A percentile compares a stretch with the other conserved stretches of the same genome.
Conservation (phyloP, 2,797 vertebrate species). For the Crenuchus spilurus region DNA sequence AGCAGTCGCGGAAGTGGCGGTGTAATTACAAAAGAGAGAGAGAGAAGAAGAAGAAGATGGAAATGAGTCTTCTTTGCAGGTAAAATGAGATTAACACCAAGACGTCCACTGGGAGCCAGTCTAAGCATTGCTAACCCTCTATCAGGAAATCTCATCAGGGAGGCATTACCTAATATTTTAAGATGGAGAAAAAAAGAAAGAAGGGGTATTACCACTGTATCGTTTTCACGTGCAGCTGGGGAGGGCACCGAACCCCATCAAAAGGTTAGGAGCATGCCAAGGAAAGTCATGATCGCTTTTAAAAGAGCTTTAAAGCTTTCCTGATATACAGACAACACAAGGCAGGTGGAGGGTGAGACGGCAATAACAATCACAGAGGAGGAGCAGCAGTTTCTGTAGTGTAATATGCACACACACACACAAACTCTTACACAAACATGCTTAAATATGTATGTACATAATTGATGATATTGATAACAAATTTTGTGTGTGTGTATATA, state of each 20-base stretch:
- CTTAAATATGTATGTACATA: too few relatives aligned
- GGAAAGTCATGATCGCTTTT: background rate
- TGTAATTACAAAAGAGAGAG: slow-evolving; percentile 43
- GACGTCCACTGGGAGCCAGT: slow-evolving; percentile 49
- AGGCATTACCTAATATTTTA: slow-evolving; percentile 57
- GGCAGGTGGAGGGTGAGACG: too few relatives aligned
- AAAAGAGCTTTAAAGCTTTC: too few relatives aligned
- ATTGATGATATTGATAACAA: too few relatives aligned
- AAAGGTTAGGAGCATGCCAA: slow-evolving; percentile 14
- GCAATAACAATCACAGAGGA: too few relatives aligned
- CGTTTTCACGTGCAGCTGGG: slow-evolving; percentile 10
- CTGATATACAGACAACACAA: too few relatives aligned
- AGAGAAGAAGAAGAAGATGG: background rate
- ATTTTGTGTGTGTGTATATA: too few relatives aligned
- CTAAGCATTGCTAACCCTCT: slow-evolving; percentile 52
- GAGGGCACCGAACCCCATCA: slow-evolving; percentile 24
- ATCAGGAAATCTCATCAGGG: slow-evolving; percentile 56
- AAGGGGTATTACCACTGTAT: slow-evolving; percentile 9
- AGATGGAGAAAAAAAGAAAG: slow-evolving; percentile 14
- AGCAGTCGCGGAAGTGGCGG: background rate
- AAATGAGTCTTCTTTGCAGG: slow-evolving; percentile 50
- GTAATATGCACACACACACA: background rate
- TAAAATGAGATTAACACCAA: slow-evolving; percentile 58
- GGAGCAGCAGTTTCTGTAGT: too few relatives aligned
- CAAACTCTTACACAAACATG: background rate